These are phyloP conservation scores for Aculops lycopersici DNA, from an alignment of 1,140 invertebrate genomes.

Conservation along the genomic window DNA sequence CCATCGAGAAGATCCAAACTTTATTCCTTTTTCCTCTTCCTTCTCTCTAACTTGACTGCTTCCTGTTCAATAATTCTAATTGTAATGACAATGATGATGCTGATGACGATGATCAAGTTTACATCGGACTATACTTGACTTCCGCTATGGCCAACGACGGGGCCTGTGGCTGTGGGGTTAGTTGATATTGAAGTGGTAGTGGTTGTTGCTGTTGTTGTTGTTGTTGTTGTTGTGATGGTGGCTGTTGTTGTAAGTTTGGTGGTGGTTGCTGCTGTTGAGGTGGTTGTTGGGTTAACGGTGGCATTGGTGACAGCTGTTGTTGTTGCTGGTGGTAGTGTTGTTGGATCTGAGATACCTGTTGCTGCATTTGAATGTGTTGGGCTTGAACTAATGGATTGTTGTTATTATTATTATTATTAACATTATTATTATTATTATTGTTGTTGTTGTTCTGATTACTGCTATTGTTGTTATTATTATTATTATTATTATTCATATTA, in stretches of 20 bases:
- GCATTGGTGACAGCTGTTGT: background rate
- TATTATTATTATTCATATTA: too few relatives aligned
- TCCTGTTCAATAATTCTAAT: background rate
- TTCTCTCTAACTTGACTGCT: background rate
- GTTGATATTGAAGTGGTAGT: background rate
- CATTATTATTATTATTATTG: too few relatives aligned
- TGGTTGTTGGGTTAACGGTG: background rate
- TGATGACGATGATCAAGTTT: background rate
- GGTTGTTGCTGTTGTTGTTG: background rate
- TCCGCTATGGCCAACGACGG: background rate
- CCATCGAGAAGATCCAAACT: background rate
- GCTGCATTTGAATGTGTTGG: too few relatives aligned
- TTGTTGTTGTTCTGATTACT: too few relatives aligned
- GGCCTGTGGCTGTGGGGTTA: background rate
- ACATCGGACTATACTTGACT: background rate
- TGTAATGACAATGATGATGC: background rate
- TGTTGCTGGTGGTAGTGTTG: conserved; percentile 1
- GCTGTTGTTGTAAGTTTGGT: background rate
- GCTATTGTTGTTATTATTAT: too few relatives aligned
- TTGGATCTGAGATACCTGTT: too few relatives aligned
- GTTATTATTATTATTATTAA: too few relatives aligned
- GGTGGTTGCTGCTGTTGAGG: background rate
- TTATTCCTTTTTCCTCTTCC: background rate
- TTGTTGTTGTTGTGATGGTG: background rate
- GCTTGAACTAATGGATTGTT: too few relatives aligned